These are phyloP conservation scores for Climacteris rufus DNA, from an alignment of 2,113 vertebrate genomes.

Conservation along the genomic window DNA sequence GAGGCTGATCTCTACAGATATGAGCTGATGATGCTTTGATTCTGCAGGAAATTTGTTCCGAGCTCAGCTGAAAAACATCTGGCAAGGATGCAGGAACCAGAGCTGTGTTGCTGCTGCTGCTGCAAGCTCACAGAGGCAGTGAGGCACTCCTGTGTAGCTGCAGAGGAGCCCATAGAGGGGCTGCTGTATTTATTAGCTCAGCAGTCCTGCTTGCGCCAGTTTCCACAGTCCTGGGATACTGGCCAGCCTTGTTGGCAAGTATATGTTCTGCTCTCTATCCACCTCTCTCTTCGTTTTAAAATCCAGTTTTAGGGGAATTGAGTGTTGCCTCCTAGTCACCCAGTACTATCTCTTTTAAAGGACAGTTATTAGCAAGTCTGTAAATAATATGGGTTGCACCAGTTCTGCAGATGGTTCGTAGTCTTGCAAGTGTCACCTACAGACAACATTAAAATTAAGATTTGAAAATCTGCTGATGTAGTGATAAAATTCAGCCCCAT, in stretches of 20 bases:
- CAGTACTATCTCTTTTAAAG: neutral
- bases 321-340: neutral
- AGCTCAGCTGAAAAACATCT: constrained; percentile 40
- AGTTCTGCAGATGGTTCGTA: neutral
- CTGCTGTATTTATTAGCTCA: constrained; percentile 22
- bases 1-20: neutral
- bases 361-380: neutral
- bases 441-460: neutral
- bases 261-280: neutral
- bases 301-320: neutral
- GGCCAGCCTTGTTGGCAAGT: constrained; percentile 3
- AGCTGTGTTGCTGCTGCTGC: neutral
- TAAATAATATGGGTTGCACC: neutral
- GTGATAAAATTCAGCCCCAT: neutral
- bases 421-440: neutral
- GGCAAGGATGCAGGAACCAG: neutral
- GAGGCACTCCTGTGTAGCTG: neutral
- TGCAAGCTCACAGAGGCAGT: neutral
- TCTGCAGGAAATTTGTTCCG: constrained; percentile 14
- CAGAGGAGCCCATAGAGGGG: neutral
- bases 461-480: neutral
- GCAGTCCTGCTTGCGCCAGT: neutral
- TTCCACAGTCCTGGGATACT: neutral
- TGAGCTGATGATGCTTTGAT: constrained; percentile 26
- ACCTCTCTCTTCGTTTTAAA: neutral